Evolutionary conservation across 1,140 invertebrate species (phyloP).

Genomic region (Caenorhabditis briggsae): DNA sequence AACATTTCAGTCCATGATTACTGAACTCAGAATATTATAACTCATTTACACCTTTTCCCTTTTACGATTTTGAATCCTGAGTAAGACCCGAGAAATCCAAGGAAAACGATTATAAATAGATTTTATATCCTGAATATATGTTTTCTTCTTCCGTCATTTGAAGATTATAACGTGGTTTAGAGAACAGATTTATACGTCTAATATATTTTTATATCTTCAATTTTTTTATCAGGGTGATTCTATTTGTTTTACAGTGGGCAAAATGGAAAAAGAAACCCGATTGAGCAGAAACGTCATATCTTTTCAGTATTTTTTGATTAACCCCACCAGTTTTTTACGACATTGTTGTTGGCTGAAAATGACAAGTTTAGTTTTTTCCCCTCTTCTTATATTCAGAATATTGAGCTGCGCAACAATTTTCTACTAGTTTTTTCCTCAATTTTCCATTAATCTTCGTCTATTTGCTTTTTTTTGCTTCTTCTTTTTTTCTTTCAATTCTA

Average conservation of each 20-base stretch:
- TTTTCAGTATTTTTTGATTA: conserved; percentile 4
- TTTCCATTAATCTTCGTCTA: neutral
- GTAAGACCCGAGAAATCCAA: no score
- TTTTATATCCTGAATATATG: neutral
- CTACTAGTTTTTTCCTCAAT: neutral
- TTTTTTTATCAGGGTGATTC: neutral
- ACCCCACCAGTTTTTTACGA: conserved; percentile 25
- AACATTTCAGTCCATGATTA: conserved; percentile 10
- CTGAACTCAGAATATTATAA: conserved; percentile 24
- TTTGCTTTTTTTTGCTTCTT: neutral
- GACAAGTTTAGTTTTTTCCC: conserved; percentile 30
- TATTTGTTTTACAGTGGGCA: neutral
- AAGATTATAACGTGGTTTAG: conserved; percentile 22
- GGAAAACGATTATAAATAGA: neutral
- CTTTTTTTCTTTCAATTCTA: neutral
- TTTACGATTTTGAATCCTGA: neutral
- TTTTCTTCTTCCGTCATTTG: conserved; percentile 7
- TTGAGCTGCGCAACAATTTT: neutral
- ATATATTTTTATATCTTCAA: neutral
- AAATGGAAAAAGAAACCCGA: neutral
- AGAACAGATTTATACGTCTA: neutral
- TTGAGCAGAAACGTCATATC: conserved; percentile 4
- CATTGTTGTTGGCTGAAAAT: conserved; percentile 48
- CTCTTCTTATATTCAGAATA: neutral
- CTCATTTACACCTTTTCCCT: neutral